Evolutionary conservation across 92 coral and sea anemone genomes (phyloP).

Genomic region (Palythoa heliodiscus): DNA sequence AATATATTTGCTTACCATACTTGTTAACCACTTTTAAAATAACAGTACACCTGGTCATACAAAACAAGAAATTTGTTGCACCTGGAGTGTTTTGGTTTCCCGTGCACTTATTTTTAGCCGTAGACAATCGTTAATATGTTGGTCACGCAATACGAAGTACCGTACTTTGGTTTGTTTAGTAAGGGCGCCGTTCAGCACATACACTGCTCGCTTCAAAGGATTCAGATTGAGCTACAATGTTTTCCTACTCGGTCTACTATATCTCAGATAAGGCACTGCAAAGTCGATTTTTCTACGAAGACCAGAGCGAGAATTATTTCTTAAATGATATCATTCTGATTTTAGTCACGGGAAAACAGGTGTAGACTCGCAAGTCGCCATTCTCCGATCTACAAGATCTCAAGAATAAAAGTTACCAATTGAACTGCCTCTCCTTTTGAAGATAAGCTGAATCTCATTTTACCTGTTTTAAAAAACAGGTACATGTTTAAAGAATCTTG

Average conservation of each 20-base stretch:
- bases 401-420: conserved; percentile 29
- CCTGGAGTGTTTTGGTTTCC: no score
- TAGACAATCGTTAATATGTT: not conserved
- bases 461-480: conserved; percentile 23
- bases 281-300: no score
- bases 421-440: conserved; percentile 48
- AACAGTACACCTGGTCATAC: conserved; percentile 17
- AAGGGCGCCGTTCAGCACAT: conserved; percentile 21
- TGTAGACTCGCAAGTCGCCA: conserved; percentile 33
- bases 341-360: conserved; percentile 34
- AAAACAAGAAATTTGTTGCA: conserved; percentile 6
- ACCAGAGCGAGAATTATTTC: no score
- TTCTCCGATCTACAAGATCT: no score
- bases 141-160: no score
- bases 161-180: conserved; percentile 19
- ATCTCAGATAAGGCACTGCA: no score
- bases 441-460: no score
- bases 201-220: no score
- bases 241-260: no score
- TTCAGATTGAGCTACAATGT: no score
- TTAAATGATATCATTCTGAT: conserved; percentile 47
- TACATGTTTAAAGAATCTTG: no score
- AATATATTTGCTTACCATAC: conserved; percentile 20
- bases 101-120: no score
- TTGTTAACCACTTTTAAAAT: conserved; percentile 24